Base-by-base conservation (phyloP, 2,113 vertebrate species). In the Myotis davidii region DNA sequence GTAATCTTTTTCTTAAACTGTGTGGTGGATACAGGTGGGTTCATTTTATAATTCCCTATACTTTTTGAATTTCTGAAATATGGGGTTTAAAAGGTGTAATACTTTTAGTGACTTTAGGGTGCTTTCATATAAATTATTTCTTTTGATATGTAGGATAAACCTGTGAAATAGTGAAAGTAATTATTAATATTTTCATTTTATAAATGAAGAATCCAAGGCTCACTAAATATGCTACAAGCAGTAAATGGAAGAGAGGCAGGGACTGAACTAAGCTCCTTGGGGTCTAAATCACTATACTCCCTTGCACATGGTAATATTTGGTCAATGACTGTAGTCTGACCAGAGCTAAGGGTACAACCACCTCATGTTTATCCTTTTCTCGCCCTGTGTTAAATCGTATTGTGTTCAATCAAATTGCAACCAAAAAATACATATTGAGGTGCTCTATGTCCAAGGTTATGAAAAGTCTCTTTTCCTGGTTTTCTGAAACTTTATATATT, bases 401-500 rank as follows among this genome's bases (percentile, higher is more conserved):
- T 82, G 61, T 37, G 3, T 88, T 91, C 78, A 88, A 74, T 76
- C 45, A 94, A 61, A 72, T 20, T n/a, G 42, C 88, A 94, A 65
- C 29, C 20, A 74, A 94, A 84, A 78, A 42, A 39, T 18, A 91
- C 34, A 79, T 70, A 81, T 21, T 64, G 64, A 59, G 5, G 37
- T 64, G 12, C 3, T 76, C 52, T 82, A 72, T 67, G n/a, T 91
- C 9, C 52, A 89, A 93, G 42, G 27, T 82, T 89, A 72, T 39
- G 3, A 77, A 93, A 93, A 9, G 16, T 73, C 52, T 91, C 93
- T 93, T 37, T 54, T 88, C 32, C 13, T 61, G 20, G 50, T 78
- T 96, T 94, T 91, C 87, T 93, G 61, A 93, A 96, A 89, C 42
- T 67, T 93, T 77, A 86, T 64, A 85, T 23, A 77, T 90, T 93